These are phyloP conservation scores for Spialia ferax DNA, from an alignment of 2,888 invertebrate genomes.

Conservation along the genomic window DNA sequence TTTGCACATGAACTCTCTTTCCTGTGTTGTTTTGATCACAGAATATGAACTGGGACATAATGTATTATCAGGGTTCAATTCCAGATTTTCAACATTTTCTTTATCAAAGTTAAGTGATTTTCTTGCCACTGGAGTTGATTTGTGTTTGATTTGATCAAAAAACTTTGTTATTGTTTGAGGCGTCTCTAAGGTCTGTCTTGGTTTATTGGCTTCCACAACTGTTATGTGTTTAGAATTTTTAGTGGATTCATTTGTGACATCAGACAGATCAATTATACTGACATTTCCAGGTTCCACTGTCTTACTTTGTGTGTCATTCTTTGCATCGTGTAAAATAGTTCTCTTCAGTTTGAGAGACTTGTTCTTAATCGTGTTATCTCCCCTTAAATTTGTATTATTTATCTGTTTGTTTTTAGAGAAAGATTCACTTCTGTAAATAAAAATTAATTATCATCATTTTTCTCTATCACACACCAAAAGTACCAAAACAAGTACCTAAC, in stretches of 20 bases:
- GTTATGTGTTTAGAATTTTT: slow-evolving; percentile 57
- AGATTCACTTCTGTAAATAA: slow-evolving; percentile 60
- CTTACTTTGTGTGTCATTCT: slow-evolving; percentile 19
- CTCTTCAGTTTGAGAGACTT: slow-evolving; percentile 45
- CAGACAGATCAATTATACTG: slow-evolving; percentile 63
- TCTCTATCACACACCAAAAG: too few relatives aligned
- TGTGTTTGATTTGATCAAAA: slow-evolving; percentile 68
- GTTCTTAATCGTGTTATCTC: slow-evolving; percentile 47
- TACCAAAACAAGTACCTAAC: too few relatives aligned
- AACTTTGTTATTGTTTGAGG: slow-evolving; percentile 71
- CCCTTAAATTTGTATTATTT: slow-evolving; percentile 42
- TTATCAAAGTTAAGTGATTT: slow-evolving; percentile 72
- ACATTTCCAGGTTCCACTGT: slow-evolving; percentile 38
- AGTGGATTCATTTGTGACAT: slow-evolving; percentile 53
- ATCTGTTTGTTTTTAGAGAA: slow-evolving; percentile 57
- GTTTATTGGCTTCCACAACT: slow-evolving; percentile 50
- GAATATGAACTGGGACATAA: slow-evolving; percentile 60
- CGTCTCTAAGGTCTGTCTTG: slow-evolving; percentile 60
- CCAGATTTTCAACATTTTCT: slow-evolving; percentile 48
- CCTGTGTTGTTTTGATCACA: slow-evolving; percentile 70
- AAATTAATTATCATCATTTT: too few relatives aligned
- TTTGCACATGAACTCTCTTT: slow-evolving; percentile 71
- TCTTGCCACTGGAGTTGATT: slow-evolving; percentile 75
- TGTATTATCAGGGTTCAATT: slow-evolving; percentile 63
- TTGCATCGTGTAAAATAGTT: slow-evolving; percentile 36